These are phyloP conservation scores for Ecdyonurus torrentis DNA, from an alignment of 2,888 invertebrate species.

Conservation along the genomic window DNA sequence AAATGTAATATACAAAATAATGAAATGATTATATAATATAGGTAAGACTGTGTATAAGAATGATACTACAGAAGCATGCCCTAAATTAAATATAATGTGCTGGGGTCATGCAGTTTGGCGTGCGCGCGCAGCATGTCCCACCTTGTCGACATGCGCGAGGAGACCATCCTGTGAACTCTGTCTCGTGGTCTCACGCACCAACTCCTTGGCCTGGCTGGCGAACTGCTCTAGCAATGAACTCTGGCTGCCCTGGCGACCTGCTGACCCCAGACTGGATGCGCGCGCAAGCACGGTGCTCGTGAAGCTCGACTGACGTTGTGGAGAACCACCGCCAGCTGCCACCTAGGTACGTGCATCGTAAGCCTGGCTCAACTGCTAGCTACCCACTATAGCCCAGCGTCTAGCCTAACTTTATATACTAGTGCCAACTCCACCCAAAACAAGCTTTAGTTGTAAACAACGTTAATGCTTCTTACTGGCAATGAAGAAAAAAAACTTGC, in stretches of 20 bases:
- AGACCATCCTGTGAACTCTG: slow-evolving; percentile 81
- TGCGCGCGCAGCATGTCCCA: slow-evolving; percentile 22
- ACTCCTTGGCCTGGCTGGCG: slow-evolving; percentile 73
- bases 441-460: too few relatives aligned
- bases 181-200: slow-evolving; percentile 71
- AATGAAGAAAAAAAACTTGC: too few relatives aligned
- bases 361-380: background rate
- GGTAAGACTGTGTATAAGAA: too few relatives aligned
- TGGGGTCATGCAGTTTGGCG: background rate
- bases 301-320: slow-evolving; percentile 41
- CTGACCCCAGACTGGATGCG: slow-evolving; percentile 44
- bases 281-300: slow-evolving; percentile 39
- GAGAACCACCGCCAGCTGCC: slow-evolving; percentile 14
- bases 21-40: background rate
- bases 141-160: slow-evolving; percentile 80
- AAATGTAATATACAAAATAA: slow-evolving; percentile 11
- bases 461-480: too few relatives aligned
- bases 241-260: slow-evolving; percentile 52
- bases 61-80: too few relatives aligned
- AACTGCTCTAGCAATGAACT: slow-evolving; percentile 75
- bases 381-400: too few relatives aligned
- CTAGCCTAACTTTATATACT: too few relatives aligned
- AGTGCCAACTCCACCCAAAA: too few relatives aligned
- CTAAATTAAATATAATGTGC: too few relatives aligned
- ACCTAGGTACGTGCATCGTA: background rate